phyloP scores from a whole-genome alignment of 2,797 vertebrate genomes.

The Brotogeris chrysoptera region DNA sequence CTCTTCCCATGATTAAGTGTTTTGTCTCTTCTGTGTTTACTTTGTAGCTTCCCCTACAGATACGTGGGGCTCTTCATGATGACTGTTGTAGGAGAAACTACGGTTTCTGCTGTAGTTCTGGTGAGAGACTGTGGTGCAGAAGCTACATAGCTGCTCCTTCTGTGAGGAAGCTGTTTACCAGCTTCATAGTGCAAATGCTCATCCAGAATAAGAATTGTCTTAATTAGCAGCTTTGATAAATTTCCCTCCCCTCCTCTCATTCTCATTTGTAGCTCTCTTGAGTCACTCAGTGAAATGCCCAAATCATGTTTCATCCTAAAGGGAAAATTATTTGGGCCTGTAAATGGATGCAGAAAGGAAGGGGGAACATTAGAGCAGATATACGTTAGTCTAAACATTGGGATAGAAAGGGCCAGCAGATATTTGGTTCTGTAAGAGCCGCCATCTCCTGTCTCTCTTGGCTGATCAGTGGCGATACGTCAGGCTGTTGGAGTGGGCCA shows the following conservation, averaged over 20 bases:
- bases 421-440: background rate
- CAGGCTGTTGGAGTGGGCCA: background rate
- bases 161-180: background rate
- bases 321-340: background rate
- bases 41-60: background rate
- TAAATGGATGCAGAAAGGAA: background rate
- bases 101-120: background rate
- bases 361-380: background rate
- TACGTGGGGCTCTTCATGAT: accelerated
- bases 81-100: background rate
- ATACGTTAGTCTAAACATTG: accelerated
- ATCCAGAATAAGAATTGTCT: background rate
- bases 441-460: constrained; percentile 3
- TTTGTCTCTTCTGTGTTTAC: background rate
- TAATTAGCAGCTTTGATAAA: background rate
- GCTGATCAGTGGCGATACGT: background rate
- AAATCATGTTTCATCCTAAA: background rate
- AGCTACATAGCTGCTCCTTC: background rate
- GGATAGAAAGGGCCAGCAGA: background rate
- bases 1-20: background rate
- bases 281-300: background rate
- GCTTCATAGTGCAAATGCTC: background rate
- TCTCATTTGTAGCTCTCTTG: background rate
- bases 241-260: background rate
- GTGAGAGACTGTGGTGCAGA: background rate